A percentile compares a stretch with the other conserved stretches of the same genome.
These are phyloP conservation scores for Drosophila bocqueti DNA, from an alignment of 1,140 invertebrate genomes.

Conservation along the genomic window DNA sequence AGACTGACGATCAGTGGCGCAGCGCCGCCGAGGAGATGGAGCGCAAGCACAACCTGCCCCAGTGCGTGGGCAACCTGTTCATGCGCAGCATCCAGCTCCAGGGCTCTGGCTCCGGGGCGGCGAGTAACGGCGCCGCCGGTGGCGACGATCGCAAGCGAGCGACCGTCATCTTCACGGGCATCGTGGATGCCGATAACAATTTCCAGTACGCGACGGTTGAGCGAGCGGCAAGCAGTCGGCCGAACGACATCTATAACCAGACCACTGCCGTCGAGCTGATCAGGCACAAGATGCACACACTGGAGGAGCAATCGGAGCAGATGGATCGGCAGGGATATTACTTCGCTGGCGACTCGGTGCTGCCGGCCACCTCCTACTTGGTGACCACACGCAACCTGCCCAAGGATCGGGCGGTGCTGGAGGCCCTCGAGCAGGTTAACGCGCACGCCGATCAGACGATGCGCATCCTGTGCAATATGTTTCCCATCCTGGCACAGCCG, in stretches of 20 bases:
- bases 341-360: constrained; percentile 67
- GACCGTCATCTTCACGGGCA: constrained; percentile 79
- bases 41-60: constrained; percentile 72
- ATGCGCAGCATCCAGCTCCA: constrained; percentile 80
- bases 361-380: constrained; percentile 72
- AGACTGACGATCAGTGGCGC: constrained; percentile 84
- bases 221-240: constrained; percentile 63
- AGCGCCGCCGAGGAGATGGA: constrained; percentile 72
- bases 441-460: constrained; percentile 76
- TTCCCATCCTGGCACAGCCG: constrained; percentile 76
- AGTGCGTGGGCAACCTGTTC: constrained; percentile 76
- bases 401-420: constrained; percentile 59
- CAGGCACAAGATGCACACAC: constrained; percentile 66
- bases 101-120: constrained; percentile 35
- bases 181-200: constrained; percentile 79
- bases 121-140: constrained; percentile 28
- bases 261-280: constrained; percentile 75
- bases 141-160: constrained; percentile 70
- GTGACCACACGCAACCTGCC: constrained; percentile 64
- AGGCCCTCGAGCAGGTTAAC: constrained; percentile 63
- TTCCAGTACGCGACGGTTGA: constrained; percentile 80
- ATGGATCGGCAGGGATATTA: constrained; percentile 63
- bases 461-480: constrained; percentile 80
- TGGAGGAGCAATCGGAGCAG: constrained; percentile 55
- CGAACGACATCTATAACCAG: constrained; percentile 79